Evolutionary conservation across 2,113 vertebrate genomes (phyloP).

Genomic region (Microcebus murinus): DNA sequence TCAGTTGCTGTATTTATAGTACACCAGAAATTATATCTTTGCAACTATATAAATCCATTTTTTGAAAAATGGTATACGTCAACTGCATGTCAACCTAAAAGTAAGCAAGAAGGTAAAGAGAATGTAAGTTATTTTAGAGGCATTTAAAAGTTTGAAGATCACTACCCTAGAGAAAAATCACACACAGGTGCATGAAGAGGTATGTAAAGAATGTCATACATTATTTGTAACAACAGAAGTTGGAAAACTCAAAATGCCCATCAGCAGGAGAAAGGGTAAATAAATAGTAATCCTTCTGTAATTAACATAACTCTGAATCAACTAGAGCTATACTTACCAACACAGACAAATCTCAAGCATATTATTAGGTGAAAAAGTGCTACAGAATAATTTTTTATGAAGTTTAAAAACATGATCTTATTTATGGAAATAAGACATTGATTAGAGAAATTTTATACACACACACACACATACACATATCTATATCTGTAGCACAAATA

Average conservation of each 20-base stretch:
- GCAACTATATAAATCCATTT: neutral
- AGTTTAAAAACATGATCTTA: neutral
- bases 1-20: constrained; percentile 15
- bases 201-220: constrained; percentile 34
- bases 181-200: neutral
- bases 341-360: constrained; percentile 12
- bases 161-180: constrained; percentile 28
- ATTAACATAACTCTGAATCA: neutral
- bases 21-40: neutral
- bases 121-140: constrained; percentile 23
- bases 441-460: neutral
- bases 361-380: neutral
- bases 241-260: constrained; percentile 17
- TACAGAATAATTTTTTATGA: constrained; percentile 2
- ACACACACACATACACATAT: too few species aligned
- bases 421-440: neutral
- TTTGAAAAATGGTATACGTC: neutral
- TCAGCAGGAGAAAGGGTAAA: neutral
- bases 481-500: neutral
- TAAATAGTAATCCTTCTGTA: neutral
- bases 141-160: constrained; percentile 41
- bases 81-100: constrained; percentile 38
- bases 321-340: constrained; percentile 3
- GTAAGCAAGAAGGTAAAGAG: neutral
- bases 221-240: neutral